Evolutionary conservation across 1,140 invertebrate genomes (phyloP), one percentile per base, ranked within the genome.

Genomic region (Hesperophylax magnus): DNA sequence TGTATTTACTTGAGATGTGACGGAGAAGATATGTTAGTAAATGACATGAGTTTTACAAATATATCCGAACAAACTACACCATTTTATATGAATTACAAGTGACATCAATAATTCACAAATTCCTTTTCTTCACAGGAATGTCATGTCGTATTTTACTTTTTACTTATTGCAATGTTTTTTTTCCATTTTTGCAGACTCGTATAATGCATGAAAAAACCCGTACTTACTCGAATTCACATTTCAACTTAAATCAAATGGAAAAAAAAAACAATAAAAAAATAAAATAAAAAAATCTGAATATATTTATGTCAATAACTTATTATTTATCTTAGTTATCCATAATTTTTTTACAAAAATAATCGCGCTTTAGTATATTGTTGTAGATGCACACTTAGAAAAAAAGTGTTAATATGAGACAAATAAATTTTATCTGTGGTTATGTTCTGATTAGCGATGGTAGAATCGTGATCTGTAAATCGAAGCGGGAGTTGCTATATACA

Each of bases 71-170:
- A 79, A 63, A 79, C 78, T 74, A 74, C 67, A 74, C 54, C 78
- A 79, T 79, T 79, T 79, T 75, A 79, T 71, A 78, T 67, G 27
- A 27, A 79, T 72, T 74, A 61, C 69, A 61, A 72, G 18, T 34
- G 20, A 79, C 67, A 56, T 53, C 69, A 61, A 52, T 39, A 71
- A 71, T 67, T 74, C 78, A 74, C 56, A 79, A 79, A 79, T 79
- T 79, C 78, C 78, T 79, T 69, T 47, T 27, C 27, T 79, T 65
- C 47, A 31, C 34, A 74, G 47, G 78, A 79, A 79, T 79, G 78
- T 79, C 78, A 75, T 65, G 71, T 79, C 65, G 63, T 31, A 67
- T 67, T 67, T 34, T 67, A 31, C 63, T 18, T 67, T 67, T 34
- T 67, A 31, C 63, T 18, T 31, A 34, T 24, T 61, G 58, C 58